Conservation (phyloP, 2,113 vertebrate genomes). For the Solea solea region DNA sequence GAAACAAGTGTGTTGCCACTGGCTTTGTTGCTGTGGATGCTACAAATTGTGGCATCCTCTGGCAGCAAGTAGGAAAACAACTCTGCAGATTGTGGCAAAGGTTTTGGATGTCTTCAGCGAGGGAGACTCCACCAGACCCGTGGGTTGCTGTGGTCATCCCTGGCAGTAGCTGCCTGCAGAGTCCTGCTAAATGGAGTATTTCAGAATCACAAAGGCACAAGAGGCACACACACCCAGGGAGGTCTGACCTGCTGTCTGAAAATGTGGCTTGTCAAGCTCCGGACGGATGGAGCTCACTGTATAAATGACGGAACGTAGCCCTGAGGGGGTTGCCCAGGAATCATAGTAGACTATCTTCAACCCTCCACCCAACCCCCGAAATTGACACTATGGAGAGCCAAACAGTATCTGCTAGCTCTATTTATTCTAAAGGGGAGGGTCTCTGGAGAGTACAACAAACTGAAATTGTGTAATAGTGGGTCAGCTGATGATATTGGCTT, state of each 20-base stretch:
- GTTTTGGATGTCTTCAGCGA: slow-evolving; percentile 37
- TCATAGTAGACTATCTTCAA: slow-evolving; percentile 20
- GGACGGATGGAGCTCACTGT: slow-evolving; percentile 28
- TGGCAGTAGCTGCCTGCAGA: slow-evolving; percentile 35
- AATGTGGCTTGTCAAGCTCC: slow-evolving; percentile 47
- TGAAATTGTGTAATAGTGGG: slow-evolving; percentile 18
- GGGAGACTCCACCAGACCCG: slow-evolving; percentile 53
- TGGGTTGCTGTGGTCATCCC: slow-evolving; percentile 56
- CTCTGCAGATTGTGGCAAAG: slow-evolving; percentile 34
- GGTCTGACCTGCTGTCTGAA: slow-evolving; percentile 55
- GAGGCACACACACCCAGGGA: slow-evolving; percentile 38
- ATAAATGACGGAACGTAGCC: slow-evolving; percentile 44
- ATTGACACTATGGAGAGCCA: slow-evolving; percentile 48
- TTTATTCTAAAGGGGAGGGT: slow-evolving; percentile 28
- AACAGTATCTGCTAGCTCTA: slow-evolving; percentile 41
- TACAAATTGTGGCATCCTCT: slow-evolving; percentile 42
- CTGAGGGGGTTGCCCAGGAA: slow-evolving; percentile 56
- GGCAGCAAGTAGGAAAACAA: slow-evolving; percentile 49
- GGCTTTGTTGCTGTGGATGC: slow-evolving; percentile 32
- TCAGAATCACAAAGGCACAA: slow-evolving; percentile 35
- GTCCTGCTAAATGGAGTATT: slow-evolving; percentile 45
- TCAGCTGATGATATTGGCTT: slow-evolving; percentile 49
- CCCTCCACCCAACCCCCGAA: slow-evolving; percentile 3
- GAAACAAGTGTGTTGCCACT: slow-evolving; percentile 19
- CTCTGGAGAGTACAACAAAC: slow-evolving; percentile 17